Evolutionary conservation across 2,888 invertebrate genomes (phyloP).

Genomic region (Tipula vernalis): DNA sequence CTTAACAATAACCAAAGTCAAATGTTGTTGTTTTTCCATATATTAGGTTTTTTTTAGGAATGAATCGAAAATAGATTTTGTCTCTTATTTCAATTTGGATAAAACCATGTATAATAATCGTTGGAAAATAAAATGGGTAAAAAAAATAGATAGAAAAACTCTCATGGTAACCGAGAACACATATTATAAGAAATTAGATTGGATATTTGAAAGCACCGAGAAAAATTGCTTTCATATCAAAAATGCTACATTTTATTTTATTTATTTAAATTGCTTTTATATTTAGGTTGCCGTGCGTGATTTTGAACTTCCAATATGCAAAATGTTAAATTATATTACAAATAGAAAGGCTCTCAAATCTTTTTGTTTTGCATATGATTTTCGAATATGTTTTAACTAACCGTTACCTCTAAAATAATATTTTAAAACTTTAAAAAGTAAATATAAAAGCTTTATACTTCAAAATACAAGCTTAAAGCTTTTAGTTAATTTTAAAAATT

Average conservation of each 20-base stretch:
- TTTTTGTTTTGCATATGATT: too few relatives aligned
- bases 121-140: neutral
- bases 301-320: too few relatives aligned
- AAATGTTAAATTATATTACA: too few relatives aligned
- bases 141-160: neutral
- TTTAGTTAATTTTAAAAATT: too few relatives aligned
- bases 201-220: neutral
- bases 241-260: neutral
- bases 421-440: too few relatives aligned
- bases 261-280: neutral
- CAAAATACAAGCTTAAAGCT: too few relatives aligned
- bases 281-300: too few relatives aligned
- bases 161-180: neutral
- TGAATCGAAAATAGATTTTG: neutral
- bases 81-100: neutral
- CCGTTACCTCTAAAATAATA: too few relatives aligned
- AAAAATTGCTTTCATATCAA: neutral
- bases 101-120: neutral
- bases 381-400: too few relatives aligned
- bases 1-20: neutral
- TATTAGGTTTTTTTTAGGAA: neutral
- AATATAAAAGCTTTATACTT: too few relatives aligned
- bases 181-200: neutral
- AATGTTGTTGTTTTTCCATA: neutral
- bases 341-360: too few relatives aligned